phyloP scores from a whole-genome alignment of 2,888 invertebrate species.

The Ypsolopha scabrella region DNA sequence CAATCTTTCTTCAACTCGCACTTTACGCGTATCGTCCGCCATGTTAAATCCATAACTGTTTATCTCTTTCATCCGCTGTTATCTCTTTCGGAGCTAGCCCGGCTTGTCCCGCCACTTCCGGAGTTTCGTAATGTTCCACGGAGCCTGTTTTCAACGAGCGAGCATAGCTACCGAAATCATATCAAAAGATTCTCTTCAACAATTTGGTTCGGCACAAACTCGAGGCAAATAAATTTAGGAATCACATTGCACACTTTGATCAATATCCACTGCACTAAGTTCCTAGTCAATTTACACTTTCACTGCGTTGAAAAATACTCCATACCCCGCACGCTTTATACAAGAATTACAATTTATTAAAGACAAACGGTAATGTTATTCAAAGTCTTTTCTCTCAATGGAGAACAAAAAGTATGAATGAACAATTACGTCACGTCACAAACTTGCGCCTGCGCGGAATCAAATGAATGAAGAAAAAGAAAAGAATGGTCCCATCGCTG shows the following conservation, averaged over 20 bases:
- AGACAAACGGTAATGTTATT: constrained; percentile 2
- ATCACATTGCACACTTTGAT: background rate
- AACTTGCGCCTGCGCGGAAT: constrained; percentile 57
- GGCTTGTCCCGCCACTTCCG: constrained; percentile 68
- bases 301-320: background rate
- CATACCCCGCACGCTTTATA: background rate
- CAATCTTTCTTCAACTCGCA: constrained; percentile 92
- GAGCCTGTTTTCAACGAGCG: constrained; percentile 38
- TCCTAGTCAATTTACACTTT: background rate
- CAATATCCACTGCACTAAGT: background rate
- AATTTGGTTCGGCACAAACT: background rate
- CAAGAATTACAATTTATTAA: background rate
- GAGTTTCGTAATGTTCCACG: constrained; percentile 69
- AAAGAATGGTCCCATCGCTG: background rate
- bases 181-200: background rate
- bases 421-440: constrained; percentile 66
- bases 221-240: background rate
- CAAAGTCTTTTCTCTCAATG: constrained; percentile 17
- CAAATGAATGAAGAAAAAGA: constrained; percentile 8
- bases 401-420: constrained; percentile 69
- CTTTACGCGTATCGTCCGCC: constrained; percentile 91
- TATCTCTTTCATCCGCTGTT: constrained; percentile 71
- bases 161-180: background rate
- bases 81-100: constrained; percentile 67
- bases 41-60: constrained; percentile 89